A percentile compares a stretch with the other conserved stretches of the same genome.
phyloP scores from a whole-genome alignment of 2,797 vertebrate species.

The Acipenser ruthenus region DNA sequence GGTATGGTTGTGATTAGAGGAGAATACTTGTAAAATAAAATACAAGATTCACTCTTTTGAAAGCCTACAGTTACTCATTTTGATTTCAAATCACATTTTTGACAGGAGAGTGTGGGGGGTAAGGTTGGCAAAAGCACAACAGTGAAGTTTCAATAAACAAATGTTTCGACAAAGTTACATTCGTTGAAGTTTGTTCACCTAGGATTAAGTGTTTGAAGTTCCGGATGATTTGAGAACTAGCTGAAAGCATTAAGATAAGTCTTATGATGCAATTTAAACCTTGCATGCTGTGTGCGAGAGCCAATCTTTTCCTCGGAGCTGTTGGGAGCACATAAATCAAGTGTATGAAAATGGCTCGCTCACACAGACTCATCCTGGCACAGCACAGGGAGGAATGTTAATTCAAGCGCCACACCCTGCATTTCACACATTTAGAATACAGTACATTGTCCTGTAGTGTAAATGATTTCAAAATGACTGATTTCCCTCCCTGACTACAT shows the following conservation, averaged over 20 bases:
- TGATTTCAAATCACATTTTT: too few relatives aligned
- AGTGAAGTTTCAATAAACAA: too few relatives aligned
- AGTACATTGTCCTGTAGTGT: neutral
- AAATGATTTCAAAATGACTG: neutral
- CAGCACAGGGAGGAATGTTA: neutral
- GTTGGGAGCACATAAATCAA: neutral
- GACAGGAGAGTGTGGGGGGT: too few relatives aligned
- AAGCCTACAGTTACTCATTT: too few relatives aligned
- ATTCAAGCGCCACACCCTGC: neutral
- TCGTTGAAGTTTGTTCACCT: too few relatives aligned
- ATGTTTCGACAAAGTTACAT: too few relatives aligned
- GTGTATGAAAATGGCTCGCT: too few relatives aligned
- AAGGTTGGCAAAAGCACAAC: too few relatives aligned
- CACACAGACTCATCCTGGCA: neutral
- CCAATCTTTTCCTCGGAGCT: neutral
- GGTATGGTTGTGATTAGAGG: too few relatives aligned
- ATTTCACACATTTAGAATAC: neutral
- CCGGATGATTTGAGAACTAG: neutral
- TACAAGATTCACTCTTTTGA: too few relatives aligned
- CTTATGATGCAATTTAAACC: neutral
- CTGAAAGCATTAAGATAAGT: neutral
- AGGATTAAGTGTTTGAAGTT: neutral
- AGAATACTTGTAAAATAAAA: too few relatives aligned
- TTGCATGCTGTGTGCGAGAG: neutral
- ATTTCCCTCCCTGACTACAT: neutral